These are phyloP conservation scores for Carettochelys insculpta DNA, from an alignment of 2,113 vertebrate species.

Conservation along the genomic window DNA sequence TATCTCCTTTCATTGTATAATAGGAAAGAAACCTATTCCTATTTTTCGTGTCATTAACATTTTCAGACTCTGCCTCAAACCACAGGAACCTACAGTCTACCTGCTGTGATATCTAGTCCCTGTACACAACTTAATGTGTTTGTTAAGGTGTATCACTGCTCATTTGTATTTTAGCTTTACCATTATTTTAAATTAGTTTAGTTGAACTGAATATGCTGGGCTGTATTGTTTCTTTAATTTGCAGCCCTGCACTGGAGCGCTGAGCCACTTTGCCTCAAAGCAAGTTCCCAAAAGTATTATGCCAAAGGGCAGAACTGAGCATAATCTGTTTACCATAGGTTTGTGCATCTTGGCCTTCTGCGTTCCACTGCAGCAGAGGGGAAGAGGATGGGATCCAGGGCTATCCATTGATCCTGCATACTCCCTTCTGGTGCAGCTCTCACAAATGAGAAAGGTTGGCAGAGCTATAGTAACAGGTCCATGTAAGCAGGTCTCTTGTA, in stretches of 20 bases:
- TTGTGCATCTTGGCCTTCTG: background rate
- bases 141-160: background rate
- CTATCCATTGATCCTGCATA: background rate
- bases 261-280: background rate
- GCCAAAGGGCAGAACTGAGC: background rate
- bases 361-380: background rate
- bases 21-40: background rate
- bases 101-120: background rate
- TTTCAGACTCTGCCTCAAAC: background rate
- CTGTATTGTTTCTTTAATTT: background rate
- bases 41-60: background rate
- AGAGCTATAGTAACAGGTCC: background rate
- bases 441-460: conserved; percentile 37
- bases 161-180: background rate
- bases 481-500: background rate
- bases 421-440: background rate
- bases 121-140: background rate
- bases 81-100: background rate
- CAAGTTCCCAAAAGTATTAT: background rate
- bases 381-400: background rate
- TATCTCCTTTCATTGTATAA: background rate
- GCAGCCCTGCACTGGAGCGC: background rate
- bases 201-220: background rate
- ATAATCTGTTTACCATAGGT: background rate
- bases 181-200: background rate